Evolutionary conservation across 2,113 vertebrate species (phyloP), one percentile per base, ranked within the genome.

Genomic region (Syrmaticus mikado): DNA sequence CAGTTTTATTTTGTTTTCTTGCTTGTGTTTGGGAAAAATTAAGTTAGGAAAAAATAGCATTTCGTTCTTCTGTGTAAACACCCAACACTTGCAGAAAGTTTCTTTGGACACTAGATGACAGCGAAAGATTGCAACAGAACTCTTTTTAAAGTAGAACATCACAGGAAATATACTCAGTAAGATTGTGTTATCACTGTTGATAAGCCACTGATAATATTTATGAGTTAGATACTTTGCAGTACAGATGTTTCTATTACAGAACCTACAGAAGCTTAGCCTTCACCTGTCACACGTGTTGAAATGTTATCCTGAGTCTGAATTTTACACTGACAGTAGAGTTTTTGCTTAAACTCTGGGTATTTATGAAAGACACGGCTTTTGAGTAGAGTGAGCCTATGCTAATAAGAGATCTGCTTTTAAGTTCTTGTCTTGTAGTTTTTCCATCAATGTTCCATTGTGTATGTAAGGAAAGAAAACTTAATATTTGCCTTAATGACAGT

Each of bases 71-170:
- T 38, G 13, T 74, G 32, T 38, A 32, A 68, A 57, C 40, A 48
- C 11, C 32, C 62, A 76, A 43, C 14, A 32, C 45, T 74, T 92
- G 82, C 65, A 93, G 55, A 70, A 87, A 74, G 55, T 43, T 64
- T 87, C 38, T 93, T 77, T 91, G 60, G 20, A 82, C 89, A 81
- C 89, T 85, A 94, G 96, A 71, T 93, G 94, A 91, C 89, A 91
- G 60, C 89, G 79, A 55, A 91, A 85, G 85, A 74, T 67, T 83
- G 72, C 46, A 81, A 19, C 6, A 64, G 64, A 16, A 27, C 55
- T 89, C 89, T 85, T 57, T 28, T 28, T 28, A 28, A 82, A 60
- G 17, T 18, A 64, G 40, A 84, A 68, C 6, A 3, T 50, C n/a
- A 57, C 5, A 55, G 16, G 55, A 92, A 87, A 50, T 11, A 50